phyloP scores from a whole-genome alignment of 2,797 vertebrate genomes.

The Lithobates sylvaticus region DNA sequence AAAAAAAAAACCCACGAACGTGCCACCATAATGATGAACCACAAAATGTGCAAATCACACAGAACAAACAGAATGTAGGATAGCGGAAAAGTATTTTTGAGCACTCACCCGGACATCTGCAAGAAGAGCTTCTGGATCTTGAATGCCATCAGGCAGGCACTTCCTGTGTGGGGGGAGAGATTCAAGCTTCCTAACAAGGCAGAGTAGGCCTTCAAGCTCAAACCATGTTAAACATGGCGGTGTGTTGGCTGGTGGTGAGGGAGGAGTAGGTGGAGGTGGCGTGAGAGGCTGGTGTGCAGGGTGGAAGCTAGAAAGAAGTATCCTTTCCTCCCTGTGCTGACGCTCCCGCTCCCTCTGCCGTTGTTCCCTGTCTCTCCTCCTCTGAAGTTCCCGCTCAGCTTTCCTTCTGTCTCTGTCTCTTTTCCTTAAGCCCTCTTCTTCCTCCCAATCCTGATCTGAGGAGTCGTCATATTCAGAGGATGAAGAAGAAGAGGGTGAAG shows the following conservation, averaged over 20 bases:
- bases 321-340: slow-evolving; percentile 41
- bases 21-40: too few species aligned
- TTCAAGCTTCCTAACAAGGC: slow-evolving; percentile 93
- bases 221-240: slow-evolving; percentile 83
- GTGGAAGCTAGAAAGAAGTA: slow-evolving; percentile 19
- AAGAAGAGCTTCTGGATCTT: slow-evolving; percentile 87
- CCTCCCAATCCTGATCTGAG: slow-evolving; percentile 76
- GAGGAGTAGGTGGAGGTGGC: slow-evolving; percentile 55
- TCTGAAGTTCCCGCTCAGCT: slow-evolving; percentile 45
- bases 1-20: too few species aligned
- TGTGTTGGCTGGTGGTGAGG: slow-evolving; percentile 4
- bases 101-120: slow-evolving; percentile 85
- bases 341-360: slow-evolving; percentile 67
- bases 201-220: slow-evolving; percentile 92
- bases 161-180: slow-evolving; percentile 92
- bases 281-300: slow-evolving; percentile 67
- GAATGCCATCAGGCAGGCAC: slow-evolving; percentile 91
- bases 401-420: slow-evolving; percentile 70
- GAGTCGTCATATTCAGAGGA: slow-evolving; percentile 57
- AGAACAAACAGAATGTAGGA: background rate
- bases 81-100: background rate
- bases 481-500: background rate
- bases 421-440: slow-evolving; percentile 59
- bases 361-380: slow-evolving; percentile 65
- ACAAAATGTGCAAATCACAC: too few species aligned